phyloP scores from a whole-genome alignment of 2,888 invertebrate species.

The Ectropis crepuscularia region DNA sequence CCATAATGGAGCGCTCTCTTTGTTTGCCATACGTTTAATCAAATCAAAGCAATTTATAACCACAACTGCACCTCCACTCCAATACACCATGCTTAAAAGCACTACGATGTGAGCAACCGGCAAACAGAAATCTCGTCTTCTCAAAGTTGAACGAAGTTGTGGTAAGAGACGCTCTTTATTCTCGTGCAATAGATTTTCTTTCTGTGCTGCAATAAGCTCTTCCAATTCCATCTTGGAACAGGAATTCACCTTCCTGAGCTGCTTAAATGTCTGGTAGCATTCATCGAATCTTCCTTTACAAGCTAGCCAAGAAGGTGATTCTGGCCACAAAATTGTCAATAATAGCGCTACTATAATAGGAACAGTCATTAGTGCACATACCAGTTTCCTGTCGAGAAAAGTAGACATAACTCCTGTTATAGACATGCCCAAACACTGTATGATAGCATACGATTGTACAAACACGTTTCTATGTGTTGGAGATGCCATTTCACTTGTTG shows the following conservation, averaged over 20 bases:
- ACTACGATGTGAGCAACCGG: slow-evolving; percentile 35
- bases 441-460: slow-evolving; percentile 14
- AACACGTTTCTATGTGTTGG: neutral
- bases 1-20: slow-evolving; percentile 21
- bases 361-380: slow-evolving; percentile 27
- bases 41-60: slow-evolving; percentile 1
- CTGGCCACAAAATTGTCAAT: slow-evolving; percentile 36
- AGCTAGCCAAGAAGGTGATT: slow-evolving; percentile 43
- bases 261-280: slow-evolving; percentile 36
- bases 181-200: slow-evolving; percentile 9
- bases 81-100: slow-evolving; percentile 32
- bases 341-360: slow-evolving; percentile 26
- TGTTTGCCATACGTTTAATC: neutral
- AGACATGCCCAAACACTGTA: slow-evolving; percentile 9
- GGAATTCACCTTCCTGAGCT: slow-evolving; percentile 35
- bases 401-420: neutral
- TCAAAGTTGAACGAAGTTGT: slow-evolving; percentile 1
- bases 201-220: slow-evolving; percentile 33
- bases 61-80: slow-evolving; percentile 37
- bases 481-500: slow-evolving; percentile 1
- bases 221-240: slow-evolving; percentile 31
- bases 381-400: slow-evolving; percentile 26
- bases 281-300: slow-evolving; percentile 39
- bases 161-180: neutral
- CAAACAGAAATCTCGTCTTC: slow-evolving; percentile 38